Evolutionary conservation across 1,140 invertebrate genomes (phyloP), one percentile per base, ranked within the genome.

Genomic region (Drosophila pachea): DNA sequence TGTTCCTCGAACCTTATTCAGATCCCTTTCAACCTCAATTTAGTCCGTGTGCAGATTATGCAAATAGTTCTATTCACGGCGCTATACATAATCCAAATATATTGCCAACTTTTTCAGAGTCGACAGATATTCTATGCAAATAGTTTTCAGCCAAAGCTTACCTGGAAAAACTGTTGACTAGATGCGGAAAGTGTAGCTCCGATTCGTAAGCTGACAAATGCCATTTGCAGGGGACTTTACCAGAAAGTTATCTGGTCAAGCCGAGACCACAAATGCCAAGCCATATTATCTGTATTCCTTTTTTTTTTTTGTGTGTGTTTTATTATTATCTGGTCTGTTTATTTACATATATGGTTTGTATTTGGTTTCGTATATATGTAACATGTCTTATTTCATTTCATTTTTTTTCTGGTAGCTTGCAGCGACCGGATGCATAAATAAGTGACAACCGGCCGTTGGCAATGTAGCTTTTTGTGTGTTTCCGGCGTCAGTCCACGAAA

Each of bases 401-500:
- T 54, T 52, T 59, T 45, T 45, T 74, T 63, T 66, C 65, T 52
- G 54, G 54, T 63, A 52, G 33, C 61, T 29, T 69, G 65, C 47
- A 73, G 59, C 54, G 52, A 68, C 79, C 79, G 79, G 79, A 84
- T 84, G 81, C 73, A 84, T 84, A 84, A 84, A 84, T 84, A 84
- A 84, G 76, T 84, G 73, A 84, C 78, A 78, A 71, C 68, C 65
- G 55, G 64, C 52, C 55, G 63, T 35, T 72, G 73, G 45, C 55
- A 70, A 53, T 33, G 35, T 48, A 50, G 79, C 12, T 59, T 69
- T 73, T 66, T 69, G 52, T 58, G 45, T 63, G 53, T 84, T 84
- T 84, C 79, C 79, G 79, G 73, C 69, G 70, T 58, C 47, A 72
- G 53, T 72, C 70, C 38, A 58, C 31, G 68, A 14, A 65, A 63